These are phyloP conservation scores for Apistogramma diplotaenia DNA, from an alignment of 2,113 vertebrate species.

Conservation along the genomic window DNA sequence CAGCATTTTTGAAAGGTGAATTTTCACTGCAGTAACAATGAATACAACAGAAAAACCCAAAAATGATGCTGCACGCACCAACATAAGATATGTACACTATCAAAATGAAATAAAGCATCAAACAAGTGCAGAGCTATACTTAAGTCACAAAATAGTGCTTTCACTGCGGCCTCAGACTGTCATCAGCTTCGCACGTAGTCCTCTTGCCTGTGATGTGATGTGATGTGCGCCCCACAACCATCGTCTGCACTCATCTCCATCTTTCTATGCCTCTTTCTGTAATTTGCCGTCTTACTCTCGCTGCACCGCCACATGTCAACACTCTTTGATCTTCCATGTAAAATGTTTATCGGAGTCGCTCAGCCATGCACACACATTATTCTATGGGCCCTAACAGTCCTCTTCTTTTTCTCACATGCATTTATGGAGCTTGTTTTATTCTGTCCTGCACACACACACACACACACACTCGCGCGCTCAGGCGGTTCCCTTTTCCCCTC, in stretches of 20 bases:
- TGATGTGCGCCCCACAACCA: not conserved
- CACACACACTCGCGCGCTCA: not conserved
- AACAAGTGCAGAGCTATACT: not conserved
- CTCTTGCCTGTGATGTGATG: not conserved
- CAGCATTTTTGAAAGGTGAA: not conserved
- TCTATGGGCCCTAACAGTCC: not conserved
- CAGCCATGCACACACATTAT: not conserved
- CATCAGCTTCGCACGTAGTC: not conserved
- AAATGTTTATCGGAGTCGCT: not conserved
- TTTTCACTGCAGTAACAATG: too few relatives aligned
- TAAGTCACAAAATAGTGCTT: not conserved
- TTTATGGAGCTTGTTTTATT: not conserved
- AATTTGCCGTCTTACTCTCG: not conserved
- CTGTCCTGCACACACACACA: not conserved
- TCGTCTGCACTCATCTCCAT: not conserved
- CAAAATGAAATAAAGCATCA: not conserved
- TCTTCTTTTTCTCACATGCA: not conserved
- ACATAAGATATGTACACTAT: not conserved
- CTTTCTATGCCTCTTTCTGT: not conserved
- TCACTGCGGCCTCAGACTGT: not conserved
- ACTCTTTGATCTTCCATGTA: not conserved
- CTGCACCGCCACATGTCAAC: not conserved
- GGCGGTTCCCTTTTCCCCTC: conserved; percentile 5
- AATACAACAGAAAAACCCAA: not conserved
- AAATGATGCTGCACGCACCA: not conserved